phyloP scores from a whole-genome alignment of 2,888 invertebrate species.

The Pachycephus smyrnensis region DNA sequence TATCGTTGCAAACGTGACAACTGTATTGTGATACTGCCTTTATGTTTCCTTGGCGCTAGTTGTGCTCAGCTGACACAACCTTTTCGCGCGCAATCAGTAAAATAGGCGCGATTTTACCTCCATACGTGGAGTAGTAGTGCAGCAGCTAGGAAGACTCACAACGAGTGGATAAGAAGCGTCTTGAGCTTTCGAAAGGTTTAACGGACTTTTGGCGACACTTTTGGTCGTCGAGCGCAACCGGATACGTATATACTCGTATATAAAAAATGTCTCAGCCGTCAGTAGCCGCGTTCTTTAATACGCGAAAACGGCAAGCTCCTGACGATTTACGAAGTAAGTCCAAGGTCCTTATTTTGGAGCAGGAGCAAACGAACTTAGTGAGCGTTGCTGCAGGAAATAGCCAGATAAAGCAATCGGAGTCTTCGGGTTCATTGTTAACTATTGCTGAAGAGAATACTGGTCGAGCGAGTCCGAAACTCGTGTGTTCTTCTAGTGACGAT shows the following conservation, averaged over 20 bases:
- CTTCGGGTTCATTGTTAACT: slow-evolving; percentile 8
- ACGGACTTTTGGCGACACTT: slow-evolving; percentile 20
- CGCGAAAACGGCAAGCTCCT: slow-evolving; percentile 79
- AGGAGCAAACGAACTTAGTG: slow-evolving; percentile 70
- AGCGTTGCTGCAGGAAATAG: slow-evolving; percentile 49
- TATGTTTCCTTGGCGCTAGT: not conserved
- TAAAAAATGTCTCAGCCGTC: slow-evolving; percentile 80
- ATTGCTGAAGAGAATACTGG: slow-evolving; percentile 30
- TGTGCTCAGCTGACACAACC: not conserved
- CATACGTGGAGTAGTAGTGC: not conserved
- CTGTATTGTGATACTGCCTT: not conserved
- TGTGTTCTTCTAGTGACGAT: slow-evolving; percentile 21
- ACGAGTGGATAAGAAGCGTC: not conserved
- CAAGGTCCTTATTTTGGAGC: slow-evolving; percentile 67
- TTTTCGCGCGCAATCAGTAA: slow-evolving; percentile 22
- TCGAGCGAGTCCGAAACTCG: slow-evolving; percentile 38
- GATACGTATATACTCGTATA: slow-evolving; percentile 26
- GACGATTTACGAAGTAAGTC: slow-evolving; percentile 72
- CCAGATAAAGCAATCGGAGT: slow-evolving; percentile 8
- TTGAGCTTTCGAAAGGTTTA: slow-evolving; percentile 22
- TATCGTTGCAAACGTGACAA: not conserved
- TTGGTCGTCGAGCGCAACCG: not conserved
- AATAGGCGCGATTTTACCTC: not conserved
- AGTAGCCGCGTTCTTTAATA: slow-evolving; percentile 80
- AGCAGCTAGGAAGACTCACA: not conserved